These are phyloP conservation scores for Drosophila tsacasi DNA, from an alignment of 1,140 invertebrate species.

Conservation along the genomic window DNA sequence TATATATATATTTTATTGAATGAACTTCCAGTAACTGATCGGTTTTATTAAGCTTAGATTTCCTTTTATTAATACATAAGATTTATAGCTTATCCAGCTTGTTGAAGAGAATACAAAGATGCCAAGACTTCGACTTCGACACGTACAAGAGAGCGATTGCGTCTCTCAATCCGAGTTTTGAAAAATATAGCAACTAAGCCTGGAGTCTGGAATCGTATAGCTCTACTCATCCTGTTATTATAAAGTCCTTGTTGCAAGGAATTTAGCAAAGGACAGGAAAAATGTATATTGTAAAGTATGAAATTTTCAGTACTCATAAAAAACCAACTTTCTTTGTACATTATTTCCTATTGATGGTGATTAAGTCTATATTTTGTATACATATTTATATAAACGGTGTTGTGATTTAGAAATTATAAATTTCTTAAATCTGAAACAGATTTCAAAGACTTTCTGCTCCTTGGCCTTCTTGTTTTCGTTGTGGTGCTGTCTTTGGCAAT, in stretches of 20 bases:
- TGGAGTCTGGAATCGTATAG: background rate
- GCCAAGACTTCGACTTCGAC: no score
- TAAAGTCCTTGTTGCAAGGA: background rate
- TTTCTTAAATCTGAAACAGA: background rate
- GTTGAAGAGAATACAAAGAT: no score
- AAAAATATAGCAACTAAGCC: no score
- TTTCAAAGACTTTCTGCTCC: background rate
- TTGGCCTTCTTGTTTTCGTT: background rate
- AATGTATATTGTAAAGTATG: background rate
- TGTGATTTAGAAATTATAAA: background rate
- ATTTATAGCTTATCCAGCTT: no score
- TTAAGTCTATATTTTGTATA: background rate
- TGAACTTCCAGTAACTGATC: no score
- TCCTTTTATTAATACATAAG: no score
- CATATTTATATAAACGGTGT: background rate
- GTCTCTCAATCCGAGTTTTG: no score
- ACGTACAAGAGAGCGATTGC: no score
- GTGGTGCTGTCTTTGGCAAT: slow-evolving; percentile 62
- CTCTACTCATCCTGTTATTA: background rate
- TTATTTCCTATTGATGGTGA: background rate
- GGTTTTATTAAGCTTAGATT: no score
- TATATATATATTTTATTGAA: no score
- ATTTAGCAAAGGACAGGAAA: background rate
- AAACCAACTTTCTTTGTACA: no score
- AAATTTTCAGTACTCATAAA: background rate